These are phyloP conservation scores for Silurus meridionalis DNA, from an alignment of 2,113 vertebrate species.

Conservation along the genomic window DNA sequence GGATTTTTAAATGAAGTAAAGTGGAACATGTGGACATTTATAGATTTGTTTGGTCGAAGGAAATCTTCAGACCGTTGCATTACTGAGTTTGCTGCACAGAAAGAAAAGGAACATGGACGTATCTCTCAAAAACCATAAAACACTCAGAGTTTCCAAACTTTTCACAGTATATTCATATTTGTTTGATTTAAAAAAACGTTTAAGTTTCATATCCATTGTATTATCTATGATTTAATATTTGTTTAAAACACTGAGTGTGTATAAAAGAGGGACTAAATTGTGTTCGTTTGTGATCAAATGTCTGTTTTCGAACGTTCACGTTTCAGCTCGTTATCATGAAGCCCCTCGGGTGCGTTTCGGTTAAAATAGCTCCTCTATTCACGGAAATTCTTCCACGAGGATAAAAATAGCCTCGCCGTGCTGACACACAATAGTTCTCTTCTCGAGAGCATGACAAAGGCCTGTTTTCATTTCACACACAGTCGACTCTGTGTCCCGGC, in stretches of 20 bases:
- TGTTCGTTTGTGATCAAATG: not conserved
- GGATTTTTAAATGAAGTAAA: too few species aligned
- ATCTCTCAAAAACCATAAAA: too few species aligned
- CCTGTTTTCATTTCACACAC: constrained; percentile 40
- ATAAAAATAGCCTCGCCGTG: constrained; percentile 30
- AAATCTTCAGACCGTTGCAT: too few species aligned
- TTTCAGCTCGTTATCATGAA: constrained; percentile 3
- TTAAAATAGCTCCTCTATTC: constrained; percentile 42
- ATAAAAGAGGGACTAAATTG: not conserved
- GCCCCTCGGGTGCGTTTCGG: constrained; percentile 22
- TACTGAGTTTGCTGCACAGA: too few species aligned
- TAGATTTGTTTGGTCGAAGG: too few species aligned
- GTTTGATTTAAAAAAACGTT: too few species aligned
- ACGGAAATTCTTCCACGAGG: constrained; percentile 27
- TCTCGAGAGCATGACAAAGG: constrained; percentile 17
- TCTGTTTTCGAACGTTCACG: not conserved
- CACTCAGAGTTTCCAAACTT: too few species aligned
- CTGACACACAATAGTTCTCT: constrained; percentile 45
- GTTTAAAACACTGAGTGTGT: not conserved
- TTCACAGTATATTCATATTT: too few species aligned
- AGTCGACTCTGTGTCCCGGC: constrained; percentile 3
- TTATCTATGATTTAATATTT: not conserved
- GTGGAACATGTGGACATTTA: too few species aligned
- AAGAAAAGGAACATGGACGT: too few species aligned
- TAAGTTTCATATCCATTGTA: too few species aligned